Base-by-base conservation (phyloP, 2,888 invertebrate species). In the Diplolepis rosae region DNA sequence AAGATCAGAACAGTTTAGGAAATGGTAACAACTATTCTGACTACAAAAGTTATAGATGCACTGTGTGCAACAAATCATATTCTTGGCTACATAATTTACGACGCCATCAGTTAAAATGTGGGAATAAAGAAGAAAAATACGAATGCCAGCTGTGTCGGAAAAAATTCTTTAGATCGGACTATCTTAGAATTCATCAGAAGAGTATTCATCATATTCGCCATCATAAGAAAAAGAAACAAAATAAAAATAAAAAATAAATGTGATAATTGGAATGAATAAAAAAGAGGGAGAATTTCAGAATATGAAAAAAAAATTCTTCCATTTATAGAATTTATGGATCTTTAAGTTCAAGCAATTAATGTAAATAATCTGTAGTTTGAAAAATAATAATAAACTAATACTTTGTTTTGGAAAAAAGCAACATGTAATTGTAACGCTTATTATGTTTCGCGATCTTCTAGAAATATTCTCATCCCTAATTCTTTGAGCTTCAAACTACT, bases 61-160 rank as follows among this genome's bases (percentile, higher is more conserved):
- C 78, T 39, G 75, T 68, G 48, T 88, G 88, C 72, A 82, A 84
- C 9, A 86, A 82, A 72, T 73, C 73, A 6, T 89, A 89, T 75
- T 82, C 79, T 2, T 86, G 86, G 83, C 28, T 93, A 87, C 79
- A 76, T 51, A 83, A 82, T 52, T 77, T 89, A 32, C 80, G 79
- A 61, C 82, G 88, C 24, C 89, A 89, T 73, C 80, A 85, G 67
- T 77, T 80, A 51, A 83, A 88, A 65, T 89, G 88, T 71, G 89
- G 87, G n/a, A 76, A 81, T 52, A 95, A 95, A 88, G 95, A 95
- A 89, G 95, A 95, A 22, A 95, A 94, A 89, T 95, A 95, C 89
- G 93, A 93, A 86, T 95, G 95, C 88, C 93, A 94, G 24, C 94
- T 93, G 89, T 95, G 95, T 90, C 66, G 69, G n/a, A 82, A 75